phyloP scores from a whole-genome alignment of 1,140 invertebrate species.

The Drosophila arawakana region DNA sequence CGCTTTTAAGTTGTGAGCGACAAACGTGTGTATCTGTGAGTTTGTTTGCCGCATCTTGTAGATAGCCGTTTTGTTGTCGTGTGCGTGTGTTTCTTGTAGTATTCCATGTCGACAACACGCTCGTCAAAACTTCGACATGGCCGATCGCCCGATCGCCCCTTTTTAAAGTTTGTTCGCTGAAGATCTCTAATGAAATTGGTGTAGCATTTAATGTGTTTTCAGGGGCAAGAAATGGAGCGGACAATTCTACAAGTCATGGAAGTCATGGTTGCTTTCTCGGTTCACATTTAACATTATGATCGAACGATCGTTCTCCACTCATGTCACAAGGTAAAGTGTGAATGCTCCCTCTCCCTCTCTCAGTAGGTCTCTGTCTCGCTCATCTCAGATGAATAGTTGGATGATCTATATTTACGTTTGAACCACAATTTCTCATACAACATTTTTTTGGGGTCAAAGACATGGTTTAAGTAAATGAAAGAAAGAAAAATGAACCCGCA shows the following conservation, averaged over 20 bases:
- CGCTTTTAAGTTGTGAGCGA: neutral
- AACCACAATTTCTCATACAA: neutral
- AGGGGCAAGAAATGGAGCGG: slow-evolving; percentile 16
- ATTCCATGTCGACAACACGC: slow-evolving; percentile 34
- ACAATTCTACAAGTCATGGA: slow-evolving; percentile 6
- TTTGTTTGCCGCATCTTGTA: slow-evolving; percentile 28
- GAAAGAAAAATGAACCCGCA: slow-evolving; percentile 55
- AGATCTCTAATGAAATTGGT: slow-evolving; percentile 41
- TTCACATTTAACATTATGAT: slow-evolving; percentile 31
- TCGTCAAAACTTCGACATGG: slow-evolving; percentile 52
- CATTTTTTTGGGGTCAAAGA: slow-evolving; percentile 52
- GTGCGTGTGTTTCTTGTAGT: slow-evolving; percentile 12
- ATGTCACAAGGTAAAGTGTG: slow-evolving; percentile 45
- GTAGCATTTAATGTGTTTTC: slow-evolving; percentile 32
- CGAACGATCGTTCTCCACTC: slow-evolving; percentile 24
- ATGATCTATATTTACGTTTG: slow-evolving; percentile 65
- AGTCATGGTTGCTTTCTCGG: slow-evolving; percentile 14
- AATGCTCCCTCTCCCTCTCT: neutral
- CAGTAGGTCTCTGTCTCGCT: neutral
- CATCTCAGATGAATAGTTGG: slow-evolving; percentile 47
- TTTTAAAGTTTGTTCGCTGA: slow-evolving; percentile 24
- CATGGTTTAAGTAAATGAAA: slow-evolving; percentile 7
- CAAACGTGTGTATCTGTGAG: slow-evolving; percentile 15
- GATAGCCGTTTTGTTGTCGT: slow-evolving; percentile 8
- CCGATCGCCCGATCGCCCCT: slow-evolving; percentile 21